phyloP scores from a whole-genome alignment of 1,140 invertebrate species.

The Cydia splendana region DNA sequence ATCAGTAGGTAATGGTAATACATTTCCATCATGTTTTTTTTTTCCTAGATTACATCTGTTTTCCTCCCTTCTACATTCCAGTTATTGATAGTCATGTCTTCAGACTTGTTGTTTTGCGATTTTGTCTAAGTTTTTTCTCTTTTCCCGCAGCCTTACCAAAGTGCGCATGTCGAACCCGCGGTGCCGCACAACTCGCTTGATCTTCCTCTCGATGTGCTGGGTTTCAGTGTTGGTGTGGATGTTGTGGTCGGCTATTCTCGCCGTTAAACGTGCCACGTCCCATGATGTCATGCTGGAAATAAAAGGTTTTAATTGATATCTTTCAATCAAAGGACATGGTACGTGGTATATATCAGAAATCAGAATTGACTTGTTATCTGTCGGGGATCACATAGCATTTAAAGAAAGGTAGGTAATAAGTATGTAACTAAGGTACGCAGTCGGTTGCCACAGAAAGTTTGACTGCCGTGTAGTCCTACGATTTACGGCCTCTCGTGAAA shows the following conservation, averaged over 20 bases:
- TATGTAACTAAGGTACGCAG: no score
- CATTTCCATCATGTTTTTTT: no score
- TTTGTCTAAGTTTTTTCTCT: neutral
- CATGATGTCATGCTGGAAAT: constrained; percentile 90
- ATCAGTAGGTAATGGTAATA: no score
- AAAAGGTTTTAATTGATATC: neutral
- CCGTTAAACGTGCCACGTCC: constrained; percentile 90
- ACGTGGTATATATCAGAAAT: no score
- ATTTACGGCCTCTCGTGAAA: neutral
- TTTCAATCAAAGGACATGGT: no score
- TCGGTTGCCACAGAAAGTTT: no score
- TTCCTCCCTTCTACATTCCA: no score
- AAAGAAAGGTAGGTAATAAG: no score
- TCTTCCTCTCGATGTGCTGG: constrained; percentile 86
- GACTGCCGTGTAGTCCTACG: neutral
- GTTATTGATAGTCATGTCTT: no score
- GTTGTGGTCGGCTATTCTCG: constrained; percentile 90
- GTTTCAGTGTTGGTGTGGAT: constrained; percentile 87
- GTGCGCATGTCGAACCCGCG: constrained; percentile 91
- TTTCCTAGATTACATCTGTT: no score
- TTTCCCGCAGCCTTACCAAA: constrained; percentile 79
- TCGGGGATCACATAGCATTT: no score
- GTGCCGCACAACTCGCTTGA: constrained; percentile 91
- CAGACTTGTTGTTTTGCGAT: neutral
- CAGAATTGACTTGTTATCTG: no score